Base-by-base conservation (phyloP, 2,113 vertebrate species). In the Notothenia rossii region DNA sequence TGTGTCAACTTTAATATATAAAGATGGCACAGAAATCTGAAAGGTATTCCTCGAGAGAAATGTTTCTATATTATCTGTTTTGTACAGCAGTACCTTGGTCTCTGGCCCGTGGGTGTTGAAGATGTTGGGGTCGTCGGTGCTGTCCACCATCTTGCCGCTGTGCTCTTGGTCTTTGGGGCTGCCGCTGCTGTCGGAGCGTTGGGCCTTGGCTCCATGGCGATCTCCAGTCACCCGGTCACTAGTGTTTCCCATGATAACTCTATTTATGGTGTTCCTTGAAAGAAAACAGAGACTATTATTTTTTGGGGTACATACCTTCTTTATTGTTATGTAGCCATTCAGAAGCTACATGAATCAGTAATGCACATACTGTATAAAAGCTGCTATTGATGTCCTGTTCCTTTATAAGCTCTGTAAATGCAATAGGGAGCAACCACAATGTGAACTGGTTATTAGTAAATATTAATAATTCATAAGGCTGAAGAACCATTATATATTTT, bases 91-190 rank as follows among this genome's bases (percentile, higher is more conserved):
- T 92, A 99, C 98, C 96, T 99, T 98, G 53, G 95, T 93, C 83
- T 98, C 97, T 0, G 95, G 92, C 17, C 96, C 95, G 0, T 93
- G 93, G 7, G 94, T 96, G 93, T 96, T 98, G 93, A 99, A 99
- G 84, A 99, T 95, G 76, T 96, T 97, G 75, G 98, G 98, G 81
- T 98, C 97, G 0, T 99, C 98, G 0, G 96, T 97, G 94, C 98
- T 99, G 90, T 98, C 98, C 95, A 98, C 96, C 97, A 99, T 97
- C 93, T 96, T 98, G 88, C 95, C 92, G 0, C 96, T 94, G 0
- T 93, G 94, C 46, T 96, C 96, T 8, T 96, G 97, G 77, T 99
- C 98, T 93, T 97, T 97, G 82, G 95, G 95, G 10, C 93, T 85
- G 54, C 93, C 91, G 2, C 94, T 60, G 0, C 96, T 94, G 7